Conservation (phyloP, 1,140 invertebrate genomes). For the Tenebrio molitor region DNA sequence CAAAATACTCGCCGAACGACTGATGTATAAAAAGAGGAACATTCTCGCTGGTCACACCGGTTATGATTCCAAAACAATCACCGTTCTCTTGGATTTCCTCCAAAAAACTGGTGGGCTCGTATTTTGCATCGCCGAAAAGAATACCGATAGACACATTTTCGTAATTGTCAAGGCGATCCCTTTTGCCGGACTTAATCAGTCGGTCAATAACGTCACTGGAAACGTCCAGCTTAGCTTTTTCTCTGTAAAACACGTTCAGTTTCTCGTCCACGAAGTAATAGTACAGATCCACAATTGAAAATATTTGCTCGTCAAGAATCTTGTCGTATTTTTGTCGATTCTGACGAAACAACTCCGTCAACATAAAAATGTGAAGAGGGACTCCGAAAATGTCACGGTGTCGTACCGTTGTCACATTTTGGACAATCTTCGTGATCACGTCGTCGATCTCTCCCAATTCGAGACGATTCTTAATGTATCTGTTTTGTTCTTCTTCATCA, state of each 20-base stretch:
- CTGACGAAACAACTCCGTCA: neutral
- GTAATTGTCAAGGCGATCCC: constrained; percentile 2
- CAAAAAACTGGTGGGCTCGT: neutral
- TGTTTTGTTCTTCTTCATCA: neutral
- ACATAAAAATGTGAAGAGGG: neutral
- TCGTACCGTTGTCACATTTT: neutral
- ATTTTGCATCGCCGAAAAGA: neutral
- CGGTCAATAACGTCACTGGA: neutral
- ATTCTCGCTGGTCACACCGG: neutral
- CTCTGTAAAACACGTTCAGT: neutral
- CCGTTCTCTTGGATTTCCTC: neutral
- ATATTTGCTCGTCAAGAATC: neutral
- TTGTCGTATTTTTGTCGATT: neutral
- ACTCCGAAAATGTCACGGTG: neutral
- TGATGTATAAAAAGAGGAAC: neutral
- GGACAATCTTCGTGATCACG: neutral
- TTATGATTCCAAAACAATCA: neutral
- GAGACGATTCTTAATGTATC: neutral
- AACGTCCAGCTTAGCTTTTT: neutral
- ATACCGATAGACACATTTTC: neutral
- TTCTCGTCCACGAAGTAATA: neutral
- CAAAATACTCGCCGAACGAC: neutral
- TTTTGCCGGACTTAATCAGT: neutral
- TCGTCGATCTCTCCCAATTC: neutral
- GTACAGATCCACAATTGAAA: neutral